Conservation (phyloP, 2,888 invertebrate genomes). For the Acrocyrtus sp. region DNA sequence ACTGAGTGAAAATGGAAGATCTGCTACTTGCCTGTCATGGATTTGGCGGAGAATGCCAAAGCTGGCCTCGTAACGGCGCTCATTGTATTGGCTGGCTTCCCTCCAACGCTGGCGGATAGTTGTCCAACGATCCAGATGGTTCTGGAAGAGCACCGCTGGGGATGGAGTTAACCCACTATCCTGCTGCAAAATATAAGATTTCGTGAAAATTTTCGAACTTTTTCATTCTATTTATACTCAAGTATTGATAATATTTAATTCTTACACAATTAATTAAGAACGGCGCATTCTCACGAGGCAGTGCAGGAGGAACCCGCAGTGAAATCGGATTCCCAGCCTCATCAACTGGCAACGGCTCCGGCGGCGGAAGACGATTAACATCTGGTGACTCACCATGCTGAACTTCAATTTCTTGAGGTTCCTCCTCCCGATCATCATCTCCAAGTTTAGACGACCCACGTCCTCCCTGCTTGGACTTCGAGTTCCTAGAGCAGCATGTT, state of each 20-base stretch:
- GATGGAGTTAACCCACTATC: slow-evolving; percentile 54
- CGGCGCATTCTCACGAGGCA: slow-evolving; percentile 58
- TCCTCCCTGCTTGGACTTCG: too few relatives aligned
- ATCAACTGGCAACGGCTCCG: slow-evolving; percentile 58
- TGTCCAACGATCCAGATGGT: slow-evolving; percentile 73
- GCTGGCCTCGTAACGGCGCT: slow-evolving; percentile 72
- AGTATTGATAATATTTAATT: neutral
- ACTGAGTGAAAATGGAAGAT: neutral
- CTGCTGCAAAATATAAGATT: slow-evolving; percentile 49
- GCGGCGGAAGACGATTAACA: slow-evolving; percentile 50
- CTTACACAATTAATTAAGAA: slow-evolving; percentile 59
- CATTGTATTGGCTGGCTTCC: slow-evolving; percentile 75
- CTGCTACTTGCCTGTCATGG: neutral
- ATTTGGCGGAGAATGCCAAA: slow-evolving; percentile 66
- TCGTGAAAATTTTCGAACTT: neutral
- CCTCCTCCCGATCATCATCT: too few relatives aligned
- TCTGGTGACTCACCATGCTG: neutral
- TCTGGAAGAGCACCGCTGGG: slow-evolving; percentile 61
- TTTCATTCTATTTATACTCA: too few relatives aligned
- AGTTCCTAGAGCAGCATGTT: too few relatives aligned
- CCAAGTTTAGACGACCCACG: too few relatives aligned
- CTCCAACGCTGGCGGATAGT: slow-evolving; percentile 80
- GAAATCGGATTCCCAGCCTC: slow-evolving; percentile 55
- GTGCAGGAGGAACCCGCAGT: slow-evolving; percentile 64
- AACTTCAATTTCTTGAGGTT: too few relatives aligned